Evolutionary conservation across 2,888 invertebrate genomes (phyloP), one percentile per base, ranked within the genome.

Genomic region (Liposcelis brunnea): DNA sequence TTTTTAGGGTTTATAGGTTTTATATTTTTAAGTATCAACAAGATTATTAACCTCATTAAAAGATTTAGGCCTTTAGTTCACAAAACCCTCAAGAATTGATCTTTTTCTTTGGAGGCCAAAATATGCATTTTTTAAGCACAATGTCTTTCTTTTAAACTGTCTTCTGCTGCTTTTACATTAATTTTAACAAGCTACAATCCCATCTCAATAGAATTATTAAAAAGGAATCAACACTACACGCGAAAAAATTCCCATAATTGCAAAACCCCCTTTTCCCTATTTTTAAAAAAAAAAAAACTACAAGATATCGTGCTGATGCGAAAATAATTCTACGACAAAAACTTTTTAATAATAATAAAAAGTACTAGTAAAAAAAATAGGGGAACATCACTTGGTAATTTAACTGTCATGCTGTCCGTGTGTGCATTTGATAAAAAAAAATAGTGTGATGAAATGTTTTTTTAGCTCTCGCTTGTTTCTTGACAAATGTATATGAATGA

Each of bases 221-320:
- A 38, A 38, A 14, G 14, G 8, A 16, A 38, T 38, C 26, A 26
- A 26, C 26, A 26, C n/a, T n/a, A n/a, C 26, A 3, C 14, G 6
- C 19, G n/a, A 43, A 43, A 5, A 12, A 11, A 21, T 4, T 19
- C 35, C 19, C 33, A 33, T 12, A 44, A 34, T 14, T 21, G n/a
- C 31, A 43, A 43, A 32, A 31, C 26, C 26, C 26, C 26, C 26
- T 8, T 8, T 26, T 26, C 26, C 16, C 12, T 51, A 49, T 48
- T 49, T 48, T 49, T 53, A 43, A 16, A 38, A 40, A 19, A 40
- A 38, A 42, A 61, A 63, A 19, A 43, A 48, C 16, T 11, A 35
- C 4, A 16, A 38, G 14, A 38, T 31, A 2, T 18, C 18, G 31
- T 11, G 26, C 19, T n/a, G 11, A 19, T 15, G 38, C 21, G 38